These are phyloP conservation scores for Exephanes ischioxanthus DNA, from an alignment of 2,888 invertebrate species.

Conservation along the genomic window DNA sequence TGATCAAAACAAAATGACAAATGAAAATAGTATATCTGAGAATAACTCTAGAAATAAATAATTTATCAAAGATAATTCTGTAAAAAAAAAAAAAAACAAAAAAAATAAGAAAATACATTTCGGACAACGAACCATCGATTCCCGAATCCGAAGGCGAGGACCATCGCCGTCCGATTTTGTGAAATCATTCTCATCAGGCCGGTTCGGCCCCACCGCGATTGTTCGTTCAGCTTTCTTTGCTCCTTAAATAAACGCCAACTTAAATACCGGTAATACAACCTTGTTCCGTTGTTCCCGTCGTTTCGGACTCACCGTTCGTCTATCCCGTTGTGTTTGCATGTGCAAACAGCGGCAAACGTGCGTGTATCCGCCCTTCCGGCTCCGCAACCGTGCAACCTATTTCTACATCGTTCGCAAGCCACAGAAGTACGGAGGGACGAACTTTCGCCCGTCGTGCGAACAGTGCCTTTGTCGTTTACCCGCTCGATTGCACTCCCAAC, in stretches of 20 bases:
- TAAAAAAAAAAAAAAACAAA: too few species aligned
- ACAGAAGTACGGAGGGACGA: conserved; percentile 42
- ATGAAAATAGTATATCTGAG: too few species aligned
- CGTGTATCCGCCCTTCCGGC: neutral
- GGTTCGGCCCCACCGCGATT: neutral
- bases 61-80: too few species aligned
- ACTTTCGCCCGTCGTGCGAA: conserved; percentile 38
- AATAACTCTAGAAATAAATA: too few species aligned
- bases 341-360: neutral
- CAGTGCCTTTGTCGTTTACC: conserved; percentile 17
- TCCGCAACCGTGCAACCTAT: conserved; percentile 35
- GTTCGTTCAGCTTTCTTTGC: conserved; percentile 24
- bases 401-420: conserved; percentile 46
- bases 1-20: too few species aligned
- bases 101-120: too few species aligned
- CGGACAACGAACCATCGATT: neutral
- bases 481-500: conserved; percentile 2
- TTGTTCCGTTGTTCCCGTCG: neutral
- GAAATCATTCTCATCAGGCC: neutral
- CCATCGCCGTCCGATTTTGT: neutral
- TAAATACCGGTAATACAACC: conserved; percentile 9
- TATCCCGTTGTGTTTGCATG: neutral
- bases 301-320: neutral
- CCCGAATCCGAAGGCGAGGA: neutral
- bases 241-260: conserved; percentile 44